A percentile compares a stretch with the other conserved stretches of the same genome.
Evolutionary conservation across 2,888 invertebrate species (phyloP).

Genomic region (Oxyscelio sp.): DNA sequence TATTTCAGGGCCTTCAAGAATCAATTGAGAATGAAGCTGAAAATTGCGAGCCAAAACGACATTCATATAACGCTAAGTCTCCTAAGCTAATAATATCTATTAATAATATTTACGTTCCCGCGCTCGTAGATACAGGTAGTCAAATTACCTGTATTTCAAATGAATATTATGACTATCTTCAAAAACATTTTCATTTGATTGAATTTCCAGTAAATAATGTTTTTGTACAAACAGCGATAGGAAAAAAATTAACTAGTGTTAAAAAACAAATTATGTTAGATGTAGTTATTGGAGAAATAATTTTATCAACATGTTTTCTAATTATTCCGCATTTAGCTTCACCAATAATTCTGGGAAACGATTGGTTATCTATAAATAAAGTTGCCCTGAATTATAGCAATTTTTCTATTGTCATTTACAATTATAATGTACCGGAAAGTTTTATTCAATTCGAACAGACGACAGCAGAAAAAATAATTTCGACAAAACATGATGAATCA

Average conservation of each 20-base stretch:
- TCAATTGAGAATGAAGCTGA: neutral
- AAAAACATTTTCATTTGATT: constrained; percentile 4
- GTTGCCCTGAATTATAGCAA: neutral
- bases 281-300: constrained; percentile 2
- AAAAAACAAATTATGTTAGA: constrained; percentile 35
- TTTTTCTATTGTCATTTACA: neutral
- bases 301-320: constrained; percentile 10
- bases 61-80: neutral
- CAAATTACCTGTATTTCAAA: constrained; percentile 18
- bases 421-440: neutral
- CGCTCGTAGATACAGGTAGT: constrained; percentile 20
- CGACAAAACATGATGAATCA: neutral
- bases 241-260: constrained; percentile 22
- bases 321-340: constrained; percentile 27
- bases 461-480: neutral
- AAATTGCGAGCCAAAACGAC: neutral
- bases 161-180: constrained; percentile 23
- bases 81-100: neutral
- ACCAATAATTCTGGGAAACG: constrained; percentile 23
- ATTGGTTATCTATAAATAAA: constrained; percentile 30
- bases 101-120: neutral
- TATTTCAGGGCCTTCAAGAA: neutral
- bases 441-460: neutral
- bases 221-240: constrained; percentile 22
- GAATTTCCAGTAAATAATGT: constrained; percentile 25